These are phyloP conservation scores for Caenorhabditis sp. DNA, from an alignment of 2,888 invertebrate genomes.

Conservation along the genomic window DNA sequence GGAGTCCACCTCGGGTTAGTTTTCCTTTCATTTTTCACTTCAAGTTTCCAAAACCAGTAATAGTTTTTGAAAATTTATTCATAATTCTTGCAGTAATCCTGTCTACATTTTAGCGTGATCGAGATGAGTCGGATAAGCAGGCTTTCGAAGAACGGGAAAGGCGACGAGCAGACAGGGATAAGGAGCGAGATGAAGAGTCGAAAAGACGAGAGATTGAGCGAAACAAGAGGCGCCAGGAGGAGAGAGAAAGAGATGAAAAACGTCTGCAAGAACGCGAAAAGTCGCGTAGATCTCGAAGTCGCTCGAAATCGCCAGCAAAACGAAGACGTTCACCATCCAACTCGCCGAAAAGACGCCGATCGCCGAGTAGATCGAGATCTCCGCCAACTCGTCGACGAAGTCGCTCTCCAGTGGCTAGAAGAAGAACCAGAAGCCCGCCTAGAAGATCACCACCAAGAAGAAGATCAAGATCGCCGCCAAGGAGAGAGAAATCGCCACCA, in stretches of 20 bases:
- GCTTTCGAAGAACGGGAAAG: conserved; percentile 7
- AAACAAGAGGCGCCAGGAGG: conserved; percentile 31
- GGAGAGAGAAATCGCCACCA: conserved; percentile 10
- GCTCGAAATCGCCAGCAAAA: conserved; percentile 15
- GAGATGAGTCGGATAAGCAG: background rate
- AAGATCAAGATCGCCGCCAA: conserved; percentile 2
- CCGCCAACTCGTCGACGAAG: conserved; percentile 2
- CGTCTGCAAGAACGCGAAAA: background rate
- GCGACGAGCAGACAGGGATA: conserved; percentile 14
- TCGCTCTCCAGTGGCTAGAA: background rate
- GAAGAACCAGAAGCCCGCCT: conserved; percentile 4
- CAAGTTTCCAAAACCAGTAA: too few relatives aligned
- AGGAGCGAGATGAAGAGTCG: conserved; percentile 41
- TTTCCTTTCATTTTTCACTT: background rate
- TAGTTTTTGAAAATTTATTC: background rate
- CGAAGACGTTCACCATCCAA: background rate
- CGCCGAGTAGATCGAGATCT: conserved; percentile 9
- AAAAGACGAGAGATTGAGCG: conserved; percentile 29
- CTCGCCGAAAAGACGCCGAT: background rate
- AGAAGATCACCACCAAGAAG: conserved; percentile 15
- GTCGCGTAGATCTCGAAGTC: conserved; percentile 9
- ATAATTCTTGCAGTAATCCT: conserved; percentile 4
- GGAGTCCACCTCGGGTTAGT: conserved; percentile 2
- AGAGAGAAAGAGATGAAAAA: conserved; percentile 11
- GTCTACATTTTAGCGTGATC: background rate